Base-by-base conservation (phyloP, 2,888 invertebrate species). In the Cetonia aurata region DNA sequence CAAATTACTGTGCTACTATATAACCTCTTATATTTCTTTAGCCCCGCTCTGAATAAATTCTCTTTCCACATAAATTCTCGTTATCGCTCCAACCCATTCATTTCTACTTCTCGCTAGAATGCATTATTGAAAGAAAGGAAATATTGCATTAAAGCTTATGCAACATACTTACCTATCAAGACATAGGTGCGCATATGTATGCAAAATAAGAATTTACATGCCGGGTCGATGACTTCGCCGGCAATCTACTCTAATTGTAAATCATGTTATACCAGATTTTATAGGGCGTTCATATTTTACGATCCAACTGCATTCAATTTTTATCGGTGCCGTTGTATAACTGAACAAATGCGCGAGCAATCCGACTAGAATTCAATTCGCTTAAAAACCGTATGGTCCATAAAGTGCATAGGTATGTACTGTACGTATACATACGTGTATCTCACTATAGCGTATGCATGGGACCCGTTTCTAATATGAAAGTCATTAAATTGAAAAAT, bases 191-290 rank as follows among this genome's bases (percentile, higher is more conserved):
- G 42, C 13, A 59, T 41, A 46, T 12, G 19, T 46, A 31, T 60
- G 46, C 31, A 31, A 6, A 17, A 19, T 19, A 19, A 42, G 19
- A 19, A 59, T 42, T 42, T 6, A 59, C 42, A 19, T 59, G 57
- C 13, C 17, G 15, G 25, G 33, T 33, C 13, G 55, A 13, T n/a
- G 55, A 55, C 31, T 55, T 8, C 31, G 31, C 13, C 42, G n/a
- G 48, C 48, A 62, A 62, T 62, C 62, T 25, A 50, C 37, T 62
- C 48, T 50, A 62, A 62, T 62, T 62, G 50, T 48, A 62, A 50
- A 62, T 62, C 62, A 62, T 48, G 62, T 50, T 62, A 25, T 48
- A 31, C 17, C 31, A 33, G 31, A 62, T 48, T 62, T 50, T 50
- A 62, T 62, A 37, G 62, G 15, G 31, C 62, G 50, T 50, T 50